phyloP scores from a whole-genome alignment of 2,113 vertebrate genomes.

The Loxodonta africana region DNA sequence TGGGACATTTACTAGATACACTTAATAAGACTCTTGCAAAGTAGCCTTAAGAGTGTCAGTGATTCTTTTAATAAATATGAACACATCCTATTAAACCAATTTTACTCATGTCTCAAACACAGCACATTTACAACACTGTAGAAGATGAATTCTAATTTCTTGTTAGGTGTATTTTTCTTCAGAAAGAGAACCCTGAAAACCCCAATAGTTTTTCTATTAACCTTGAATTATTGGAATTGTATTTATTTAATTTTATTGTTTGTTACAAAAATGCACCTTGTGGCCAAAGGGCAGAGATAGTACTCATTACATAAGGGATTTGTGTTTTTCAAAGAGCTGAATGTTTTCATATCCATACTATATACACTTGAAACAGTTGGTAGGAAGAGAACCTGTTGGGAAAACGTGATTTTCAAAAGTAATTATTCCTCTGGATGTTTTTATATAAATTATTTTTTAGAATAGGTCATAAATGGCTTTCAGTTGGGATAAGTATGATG shows the following conservation, averaged over 20 bases:
- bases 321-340: conserved; percentile 83
- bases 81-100: conserved; percentile 83
- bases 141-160: conserved; percentile 80
- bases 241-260: conserved; percentile 92
- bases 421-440: conserved; percentile 63
- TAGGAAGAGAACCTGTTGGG: conserved; percentile 82
- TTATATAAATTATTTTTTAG: conserved; percentile 63
- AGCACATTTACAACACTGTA: conserved; percentile 83
- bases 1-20: conserved; percentile 92
- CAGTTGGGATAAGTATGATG: neutral
- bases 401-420: conserved; percentile 66
- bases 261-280: conserved; percentile 88
- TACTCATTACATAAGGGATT: conserved; percentile 83
- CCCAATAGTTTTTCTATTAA: conserved; percentile 85
- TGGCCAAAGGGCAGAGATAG: conserved; percentile 81
- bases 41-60: conserved; percentile 87
- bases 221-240: conserved; percentile 85
- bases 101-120: conserved; percentile 77
- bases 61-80: conserved; percentile 81
- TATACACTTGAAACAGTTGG: conserved; percentile 82
- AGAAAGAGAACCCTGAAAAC: conserved; percentile 84
- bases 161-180: conserved; percentile 84
- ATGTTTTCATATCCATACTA: conserved; percentile 84
- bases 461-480: conserved; percentile 65
- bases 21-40: conserved; percentile 84